Base-by-base conservation (phyloP, 2,113 vertebrate species). In the Bufo bufo region DNA sequence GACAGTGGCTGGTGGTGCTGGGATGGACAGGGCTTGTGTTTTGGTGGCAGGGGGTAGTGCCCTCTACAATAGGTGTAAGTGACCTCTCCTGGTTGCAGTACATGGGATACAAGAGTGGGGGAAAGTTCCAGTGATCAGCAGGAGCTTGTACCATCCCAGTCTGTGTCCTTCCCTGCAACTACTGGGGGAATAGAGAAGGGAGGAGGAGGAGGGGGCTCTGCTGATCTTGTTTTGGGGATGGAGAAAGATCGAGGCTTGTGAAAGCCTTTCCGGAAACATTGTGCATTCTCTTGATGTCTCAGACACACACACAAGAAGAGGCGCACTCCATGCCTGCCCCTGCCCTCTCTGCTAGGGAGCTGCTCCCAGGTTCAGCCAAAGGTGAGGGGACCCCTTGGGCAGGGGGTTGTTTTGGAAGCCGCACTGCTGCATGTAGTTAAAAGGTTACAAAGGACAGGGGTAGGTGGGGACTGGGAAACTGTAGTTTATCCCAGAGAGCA, bases 21-120 rank as follows among this genome's bases (percentile, higher is more conserved):
- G 92, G 89, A 81, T 91, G 90, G 89, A 77, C 89, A 90, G 65
- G 89, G 90, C 84, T 82, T 85, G 78, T 89, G 79, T 87, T 59
- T 79, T 87, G 5, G 85, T 84, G 85, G 90, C 89, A 84, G 7
- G 19, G 78, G 88, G 61, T 85, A 85, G n/a, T 56, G 81, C 71
- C 89, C 78, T 91, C 86, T 75, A 75, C 47, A 82, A 49, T 83
- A 77, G 52, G 71, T 77, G 61, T 58, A 59, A 45, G 66, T 88
- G 87, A 88, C 71, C 87, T 71, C 54, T 59, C 84, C 89, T 87
- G 89, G 91, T 84, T 54, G 86, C 84, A 75, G 45, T 20, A 75
- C 72, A 75, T 75, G 47, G 45, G 47, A 85, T 85, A 88, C 78
- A 91, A 90, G 82, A 56, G 52, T 89, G 85, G 77, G 89, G 23